Base-by-base conservation (phyloP, 1,140 invertebrate genomes). In the Trinorchestia longiramus region DNA sequence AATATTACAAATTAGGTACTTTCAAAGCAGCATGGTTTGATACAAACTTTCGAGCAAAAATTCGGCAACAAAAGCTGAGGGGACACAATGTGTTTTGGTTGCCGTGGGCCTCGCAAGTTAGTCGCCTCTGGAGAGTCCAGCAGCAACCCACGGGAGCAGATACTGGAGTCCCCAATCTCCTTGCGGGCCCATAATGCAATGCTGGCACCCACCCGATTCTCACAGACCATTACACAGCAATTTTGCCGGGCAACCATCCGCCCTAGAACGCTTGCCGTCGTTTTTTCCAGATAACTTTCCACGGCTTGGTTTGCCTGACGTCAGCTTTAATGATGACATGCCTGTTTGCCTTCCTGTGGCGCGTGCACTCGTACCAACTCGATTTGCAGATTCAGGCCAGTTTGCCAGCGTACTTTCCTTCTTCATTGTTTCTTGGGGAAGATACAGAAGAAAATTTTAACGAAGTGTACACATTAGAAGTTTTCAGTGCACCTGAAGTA, bases 171-270 rank as follows among this genome's bases (percentile, higher is more conserved):
- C 87, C 87, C 88, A 90, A 43, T 42, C n/a, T 90, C 43, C 88
- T 42, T 36, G 88, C 88, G 43, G 88, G 23, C 88, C 28, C 43
- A 43, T 43, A 90, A 90, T 90, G 88, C 88, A 90, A 90, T 36
- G 92, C 92, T 45, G 62, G 62, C 62, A 77, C 62, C 47, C 62
- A 77, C 62, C 62, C 44, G 92, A 45, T 94, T 94, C 43, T 94
- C 92, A 94, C 92, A 94, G 92, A 23, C 92, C 92, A 94, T 94
- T 94, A 94, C 92, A 44, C 92, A 43, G 43, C 92, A 94, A 94
- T 94, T 94, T 94, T 94, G 43, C 44, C 92, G 92, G 40, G 92
- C 92, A 94, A 45, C 92, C 92, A 94, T 28, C 92, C 92, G 19
- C 43, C 92, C 92, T 45, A 45, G 41, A 94, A n/a, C 92, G 44